Percentiles rank a stretch among this genome's conserved stretches.
These are phyloP conservation scores for Cotesia glomerata DNA, from an alignment of 1,140 invertebrate genomes.

Conservation along the genomic window DNA sequence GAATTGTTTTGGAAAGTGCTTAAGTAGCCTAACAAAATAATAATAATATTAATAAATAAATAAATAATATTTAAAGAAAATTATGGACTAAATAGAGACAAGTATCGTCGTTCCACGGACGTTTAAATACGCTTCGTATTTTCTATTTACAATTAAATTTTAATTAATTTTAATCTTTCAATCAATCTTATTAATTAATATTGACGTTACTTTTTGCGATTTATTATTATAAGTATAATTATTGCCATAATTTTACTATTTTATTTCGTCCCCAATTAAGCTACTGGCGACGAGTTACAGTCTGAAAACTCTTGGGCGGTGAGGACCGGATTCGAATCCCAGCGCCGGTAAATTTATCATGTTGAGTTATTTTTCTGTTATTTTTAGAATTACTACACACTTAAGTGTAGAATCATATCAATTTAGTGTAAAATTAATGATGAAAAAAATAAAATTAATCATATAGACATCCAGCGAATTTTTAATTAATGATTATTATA, in stretches of 20 bases:
- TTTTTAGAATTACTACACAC: neutral
- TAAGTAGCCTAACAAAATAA: conserved; percentile 28
- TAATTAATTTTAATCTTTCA: neutral
- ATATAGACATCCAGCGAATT: neutral
- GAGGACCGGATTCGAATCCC: no score
- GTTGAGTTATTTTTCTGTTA: neutral
- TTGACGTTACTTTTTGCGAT: neutral
- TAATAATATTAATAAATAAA: neutral
- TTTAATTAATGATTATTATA: neutral
- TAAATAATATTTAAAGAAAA: neutral
- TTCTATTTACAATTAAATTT: neutral
- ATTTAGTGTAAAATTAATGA: neutral
- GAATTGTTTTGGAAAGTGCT: conserved; percentile 30
- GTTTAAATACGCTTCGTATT: neutral
- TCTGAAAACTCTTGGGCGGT: no score
- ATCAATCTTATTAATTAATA: neutral
- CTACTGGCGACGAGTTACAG: no score
- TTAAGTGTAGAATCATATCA: neutral
- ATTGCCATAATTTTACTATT: neutral
- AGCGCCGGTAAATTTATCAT: no score
- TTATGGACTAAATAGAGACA: neutral
- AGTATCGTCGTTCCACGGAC: neutral
- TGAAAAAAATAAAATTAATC: neutral
- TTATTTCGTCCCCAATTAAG: neutral
- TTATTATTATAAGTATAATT: neutral